Conservation (phyloP, 2,797 vertebrate genomes). For the Poeciliopsis turneri region DNA sequence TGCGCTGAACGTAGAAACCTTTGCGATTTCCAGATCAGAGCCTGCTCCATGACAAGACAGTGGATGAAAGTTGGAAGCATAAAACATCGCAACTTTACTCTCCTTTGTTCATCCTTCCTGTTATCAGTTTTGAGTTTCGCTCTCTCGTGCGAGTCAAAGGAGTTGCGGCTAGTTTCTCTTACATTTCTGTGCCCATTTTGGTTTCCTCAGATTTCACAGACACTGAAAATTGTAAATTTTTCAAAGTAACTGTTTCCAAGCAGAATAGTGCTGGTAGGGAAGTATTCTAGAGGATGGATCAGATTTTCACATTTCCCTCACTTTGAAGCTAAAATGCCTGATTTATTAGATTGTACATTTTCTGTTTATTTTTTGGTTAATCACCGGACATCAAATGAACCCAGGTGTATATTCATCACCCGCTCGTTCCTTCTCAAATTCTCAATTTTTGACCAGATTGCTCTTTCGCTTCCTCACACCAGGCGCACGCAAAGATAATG, state of each 20-base stretch:
- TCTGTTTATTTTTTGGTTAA: conserved; percentile 34
- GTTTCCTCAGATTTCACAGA: not conserved
- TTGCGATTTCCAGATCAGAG: not conserved
- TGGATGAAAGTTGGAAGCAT: not conserved
- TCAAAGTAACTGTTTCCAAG: not conserved
- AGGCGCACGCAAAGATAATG: conserved; percentile 28
- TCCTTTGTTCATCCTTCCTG: not conserved
- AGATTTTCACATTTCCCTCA: not conserved
- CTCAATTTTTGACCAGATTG: conserved; percentile 20
- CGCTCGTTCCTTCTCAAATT: conserved; percentile 35
- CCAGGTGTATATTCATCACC: conserved; percentile 28
- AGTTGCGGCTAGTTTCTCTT: not conserved
- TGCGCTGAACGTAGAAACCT: not conserved
- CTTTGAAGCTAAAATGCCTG: too few relatives aligned
- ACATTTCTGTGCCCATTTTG: not conserved
- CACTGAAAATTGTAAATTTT: not conserved
- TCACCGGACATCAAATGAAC: conserved; percentile 27
- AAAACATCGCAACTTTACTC: not conserved
- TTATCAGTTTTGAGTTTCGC: not conserved
- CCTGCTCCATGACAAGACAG: not conserved
- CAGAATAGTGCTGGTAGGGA: not conserved
- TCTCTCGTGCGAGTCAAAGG: not conserved
- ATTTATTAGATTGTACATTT: not conserved
- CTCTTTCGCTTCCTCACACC: conserved; percentile 29
- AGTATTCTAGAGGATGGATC: not conserved